These are phyloP conservation scores for Alexandromys fortis DNA, from an alignment of 2,113 vertebrate genomes.

Conservation along the genomic window DNA sequence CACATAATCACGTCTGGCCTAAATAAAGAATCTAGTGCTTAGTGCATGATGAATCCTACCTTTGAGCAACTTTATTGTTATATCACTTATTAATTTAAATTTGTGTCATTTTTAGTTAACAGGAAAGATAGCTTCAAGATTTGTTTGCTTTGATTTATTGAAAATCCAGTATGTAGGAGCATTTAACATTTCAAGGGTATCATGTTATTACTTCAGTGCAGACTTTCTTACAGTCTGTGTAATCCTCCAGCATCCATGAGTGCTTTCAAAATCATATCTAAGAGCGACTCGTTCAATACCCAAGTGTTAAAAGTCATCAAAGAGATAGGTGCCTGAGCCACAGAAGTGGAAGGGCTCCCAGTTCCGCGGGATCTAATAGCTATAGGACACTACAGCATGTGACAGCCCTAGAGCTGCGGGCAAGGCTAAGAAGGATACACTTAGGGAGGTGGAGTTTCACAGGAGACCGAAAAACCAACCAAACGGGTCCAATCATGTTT, in stretches of 20 bases:
- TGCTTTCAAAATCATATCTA: slow-evolving; percentile 67
- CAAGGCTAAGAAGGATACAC: slow-evolving; percentile 22
- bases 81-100: slow-evolving; percentile 86
- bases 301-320: slow-evolving; percentile 19
- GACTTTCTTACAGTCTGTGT: slow-evolving; percentile 57
- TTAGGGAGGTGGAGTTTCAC: not conserved
- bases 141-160: slow-evolving; percentile 81
- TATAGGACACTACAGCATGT: not conserved
- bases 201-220: slow-evolving; percentile 47
- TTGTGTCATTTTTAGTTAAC: slow-evolving; percentile 81
- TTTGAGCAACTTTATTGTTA: slow-evolving; percentile 83
- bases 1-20: slow-evolving; percentile 82
- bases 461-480: not conserved
- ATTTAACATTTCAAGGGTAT: slow-evolving; percentile 70
- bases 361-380: not conserved
- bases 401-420: not conserved
- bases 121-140: slow-evolving; percentile 80
- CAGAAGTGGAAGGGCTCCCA: not conserved
- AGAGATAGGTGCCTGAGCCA: slow-evolving; percentile 10
- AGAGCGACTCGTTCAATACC: slow-evolving; percentile 33
- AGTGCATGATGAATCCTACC: slow-evolving; percentile 85
- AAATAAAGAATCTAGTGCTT: slow-evolving; percentile 83
- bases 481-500: not conserved
- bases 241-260: slow-evolving; percentile 49
- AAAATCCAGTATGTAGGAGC: slow-evolving; percentile 58